These are phyloP conservation scores for Epinephelus lanceolatus DNA, from an alignment of 2,113 vertebrate species.

Conservation along the genomic window DNA sequence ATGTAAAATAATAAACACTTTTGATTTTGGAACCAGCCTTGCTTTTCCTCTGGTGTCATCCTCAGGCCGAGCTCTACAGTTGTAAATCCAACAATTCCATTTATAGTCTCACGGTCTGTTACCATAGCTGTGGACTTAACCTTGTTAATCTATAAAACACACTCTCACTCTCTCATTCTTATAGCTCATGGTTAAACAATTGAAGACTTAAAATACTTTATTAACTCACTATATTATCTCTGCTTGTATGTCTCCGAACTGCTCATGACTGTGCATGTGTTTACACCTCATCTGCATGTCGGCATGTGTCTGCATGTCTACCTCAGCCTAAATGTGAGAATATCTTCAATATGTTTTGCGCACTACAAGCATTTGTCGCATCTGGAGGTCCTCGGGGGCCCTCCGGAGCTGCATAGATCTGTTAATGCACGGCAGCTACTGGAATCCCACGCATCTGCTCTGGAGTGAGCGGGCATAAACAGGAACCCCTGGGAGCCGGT, in stretches of 20 bases:
- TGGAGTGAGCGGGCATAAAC: conserved; percentile 70
- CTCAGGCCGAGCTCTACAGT: neutral
- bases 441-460: conserved; percentile 62
- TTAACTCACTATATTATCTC: neutral
- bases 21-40: neutral
- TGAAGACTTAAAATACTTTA: neutral
- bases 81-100: neutral
- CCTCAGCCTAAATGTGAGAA: neutral
- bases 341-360: conserved; percentile 16
- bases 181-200: neutral
- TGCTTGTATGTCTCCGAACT: neutral
- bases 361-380: conserved; percentile 17
- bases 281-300: conserved; percentile 3
- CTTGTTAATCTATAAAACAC: neutral
- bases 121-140: neutral
- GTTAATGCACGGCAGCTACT: conserved; percentile 64
- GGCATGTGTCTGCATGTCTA: conserved; percentile 3
- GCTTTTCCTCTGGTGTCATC: conserved; percentile 1
- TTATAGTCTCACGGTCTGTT: neutral
- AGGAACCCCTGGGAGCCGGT: conserved; percentile 66
- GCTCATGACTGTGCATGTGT: conserved; percentile 30
- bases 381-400: conserved; percentile 21
- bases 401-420: conserved; percentile 45
- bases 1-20: conserved; percentile 3
- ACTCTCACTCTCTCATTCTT: neutral